phyloP scores from a whole-genome alignment of 2,113 vertebrate species.

The Atlantisia rogersi region DNA sequence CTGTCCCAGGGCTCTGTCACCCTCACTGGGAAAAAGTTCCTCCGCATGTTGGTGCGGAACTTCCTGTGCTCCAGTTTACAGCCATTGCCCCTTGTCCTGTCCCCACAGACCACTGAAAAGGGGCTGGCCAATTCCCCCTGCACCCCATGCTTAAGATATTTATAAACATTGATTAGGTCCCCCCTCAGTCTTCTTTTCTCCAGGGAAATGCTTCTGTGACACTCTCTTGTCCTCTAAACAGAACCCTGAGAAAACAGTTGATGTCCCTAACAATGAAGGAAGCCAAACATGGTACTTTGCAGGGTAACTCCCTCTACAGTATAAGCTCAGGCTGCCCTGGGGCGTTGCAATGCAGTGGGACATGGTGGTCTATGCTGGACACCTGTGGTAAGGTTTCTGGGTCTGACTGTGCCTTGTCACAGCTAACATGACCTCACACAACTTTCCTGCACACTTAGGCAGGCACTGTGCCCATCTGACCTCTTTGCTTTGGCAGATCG shows the following conservation, averaged over 20 bases:
- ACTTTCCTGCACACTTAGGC: rapidly evolving
- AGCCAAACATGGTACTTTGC: background rate
- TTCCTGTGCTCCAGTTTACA: too few species aligned
- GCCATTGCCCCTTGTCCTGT: too few species aligned
- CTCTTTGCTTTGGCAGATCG: background rate
- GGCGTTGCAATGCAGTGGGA: rapidly evolving
- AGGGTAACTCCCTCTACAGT: background rate
- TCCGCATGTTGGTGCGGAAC: too few species aligned
- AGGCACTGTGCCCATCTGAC: background rate
- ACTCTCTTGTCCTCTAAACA: background rate
- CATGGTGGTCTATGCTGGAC: rapidly evolving
- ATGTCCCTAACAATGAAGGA: background rate
- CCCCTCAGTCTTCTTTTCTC: too few species aligned
- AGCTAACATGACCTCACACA: background rate
- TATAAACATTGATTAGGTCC: too few species aligned
- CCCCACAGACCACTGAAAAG: too few species aligned
- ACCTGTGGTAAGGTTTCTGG: background rate
- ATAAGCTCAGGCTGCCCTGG: background rate
- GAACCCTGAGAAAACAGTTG: background rate
- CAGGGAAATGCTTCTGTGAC: background rate
- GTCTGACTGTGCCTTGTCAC: background rate
- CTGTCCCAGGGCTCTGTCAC: too few species aligned
- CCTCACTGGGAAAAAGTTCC: too few species aligned
- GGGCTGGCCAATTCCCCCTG: too few species aligned
- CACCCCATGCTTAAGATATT: too few species aligned